phyloP scores from a whole-genome alignment of 2,888 invertebrate species.

The Tetheella fluctuosa region DNA sequence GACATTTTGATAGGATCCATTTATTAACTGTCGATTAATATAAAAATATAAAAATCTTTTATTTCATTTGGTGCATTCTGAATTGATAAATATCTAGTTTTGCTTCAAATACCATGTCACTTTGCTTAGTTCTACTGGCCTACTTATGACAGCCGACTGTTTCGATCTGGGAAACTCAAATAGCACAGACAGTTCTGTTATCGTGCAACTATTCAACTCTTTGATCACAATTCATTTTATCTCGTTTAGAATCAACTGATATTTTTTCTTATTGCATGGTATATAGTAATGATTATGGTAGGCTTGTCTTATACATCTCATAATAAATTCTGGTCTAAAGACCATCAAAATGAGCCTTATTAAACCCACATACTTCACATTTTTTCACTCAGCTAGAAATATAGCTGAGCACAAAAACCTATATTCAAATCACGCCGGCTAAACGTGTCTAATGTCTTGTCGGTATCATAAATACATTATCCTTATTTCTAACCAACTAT shows the following conservation, averaged over 20 bases:
- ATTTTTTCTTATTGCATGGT: no score
- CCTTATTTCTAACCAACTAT: not conserved
- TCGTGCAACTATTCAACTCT: conserved; percentile 1
- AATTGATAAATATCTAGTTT: not conserved
- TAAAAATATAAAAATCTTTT: not conserved
- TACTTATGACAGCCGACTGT: conserved; percentile 3
- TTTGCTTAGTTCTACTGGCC: conserved; percentile 3
- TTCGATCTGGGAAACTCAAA: conserved; percentile 6
- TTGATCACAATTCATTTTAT: conserved; percentile 1
- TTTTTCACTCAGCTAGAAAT: not conserved
- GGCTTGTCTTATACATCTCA: no score
- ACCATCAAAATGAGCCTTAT: not conserved
- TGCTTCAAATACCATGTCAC: not conserved
- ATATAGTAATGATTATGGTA: not conserved
- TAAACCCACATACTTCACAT: not conserved
- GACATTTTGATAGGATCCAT: not conserved
- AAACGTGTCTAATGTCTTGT: not conserved
- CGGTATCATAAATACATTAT: not conserved
- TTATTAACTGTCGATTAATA: not conserved
- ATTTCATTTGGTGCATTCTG: not conserved
- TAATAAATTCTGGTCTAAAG: no score
- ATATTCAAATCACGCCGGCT: not conserved
- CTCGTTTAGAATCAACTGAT: not conserved
- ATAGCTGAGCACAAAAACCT: not conserved
- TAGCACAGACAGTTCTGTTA: not conserved